Percentiles rank a stretch among this genome's conserved stretches.
Evolutionary conservation across 2,888 invertebrate species (phyloP).

Genomic region (Pseudeuparius sepicola): DNA sequence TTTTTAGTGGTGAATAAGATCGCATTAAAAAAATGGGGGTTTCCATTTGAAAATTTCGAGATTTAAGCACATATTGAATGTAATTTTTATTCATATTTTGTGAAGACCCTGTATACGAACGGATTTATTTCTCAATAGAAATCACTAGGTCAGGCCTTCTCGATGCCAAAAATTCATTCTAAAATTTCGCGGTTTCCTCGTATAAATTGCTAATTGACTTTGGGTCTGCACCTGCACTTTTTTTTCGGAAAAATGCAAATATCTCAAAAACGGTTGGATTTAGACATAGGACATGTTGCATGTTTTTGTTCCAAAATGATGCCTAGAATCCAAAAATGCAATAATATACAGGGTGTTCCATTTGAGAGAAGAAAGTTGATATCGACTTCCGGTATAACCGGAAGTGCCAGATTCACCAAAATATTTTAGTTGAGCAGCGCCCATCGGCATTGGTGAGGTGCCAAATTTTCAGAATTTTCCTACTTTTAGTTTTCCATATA

Average conservation of each 20-base stretch:
- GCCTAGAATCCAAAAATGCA: not conserved
- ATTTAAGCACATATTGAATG: no score
- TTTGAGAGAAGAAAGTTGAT: conserved; percentile 2
- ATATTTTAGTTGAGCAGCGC: conserved; percentile 1
- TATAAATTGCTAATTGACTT: no score
- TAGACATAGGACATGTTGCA: conserved; percentile 1
- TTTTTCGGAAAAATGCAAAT: not conserved
- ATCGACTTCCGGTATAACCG: conserved; percentile 2
- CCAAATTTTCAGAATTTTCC: conserved; percentile 1
- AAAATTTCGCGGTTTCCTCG: no score
- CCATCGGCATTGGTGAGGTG: not conserved
- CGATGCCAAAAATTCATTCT: no score
- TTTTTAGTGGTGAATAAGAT: no score
- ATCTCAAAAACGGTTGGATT: conserved; percentile 1
- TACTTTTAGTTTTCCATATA: not conserved
- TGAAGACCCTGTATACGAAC: no score
- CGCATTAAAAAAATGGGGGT: no score
- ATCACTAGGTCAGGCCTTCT: no score
- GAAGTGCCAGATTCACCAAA: conserved; percentile 1
- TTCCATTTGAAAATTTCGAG: no score
- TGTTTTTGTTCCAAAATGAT: not conserved
- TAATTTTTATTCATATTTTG: no score
- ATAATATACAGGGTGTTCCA: not conserved
- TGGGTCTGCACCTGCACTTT: no score
- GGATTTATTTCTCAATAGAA: no score